Percentiles rank a stretch among this genome's conserved stretches.
Conservation (phyloP, 2,888 invertebrate genomes). For the Apodemia duryi region DNA sequence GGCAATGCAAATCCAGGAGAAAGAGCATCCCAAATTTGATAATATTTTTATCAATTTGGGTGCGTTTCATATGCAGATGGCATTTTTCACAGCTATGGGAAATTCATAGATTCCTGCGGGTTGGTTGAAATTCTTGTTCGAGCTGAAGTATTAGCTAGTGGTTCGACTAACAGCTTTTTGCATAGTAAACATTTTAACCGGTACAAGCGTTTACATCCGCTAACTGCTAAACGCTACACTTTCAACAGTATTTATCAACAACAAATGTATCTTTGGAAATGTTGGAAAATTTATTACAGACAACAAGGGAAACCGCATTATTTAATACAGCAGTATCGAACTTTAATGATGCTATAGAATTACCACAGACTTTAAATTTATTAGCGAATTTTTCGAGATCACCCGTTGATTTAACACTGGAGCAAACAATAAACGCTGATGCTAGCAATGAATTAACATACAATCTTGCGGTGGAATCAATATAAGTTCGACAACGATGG, state of each 20-base stretch:
- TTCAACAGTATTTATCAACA: conserved; percentile 37
- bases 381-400: conserved; percentile 29
- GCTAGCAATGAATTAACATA: conserved; percentile 12
- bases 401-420: conserved; percentile 34
- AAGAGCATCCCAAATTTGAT: neutral
- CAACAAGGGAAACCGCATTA: conserved; percentile 27
- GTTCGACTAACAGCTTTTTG: conserved; percentile 37
- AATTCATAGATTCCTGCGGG: neutral
- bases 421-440: conserved; percentile 41
- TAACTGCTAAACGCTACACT: conserved; percentile 39
- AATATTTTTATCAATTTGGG: neutral
- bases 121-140: neutral
- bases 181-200: conserved; percentile 45
- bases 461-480: conserved; percentile 14
- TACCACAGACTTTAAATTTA: conserved; percentile 32
- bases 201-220: conserved; percentile 42
- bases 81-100: neutral
- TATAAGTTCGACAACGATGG: conserved; percentile 40
- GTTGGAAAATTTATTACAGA: conserved; percentile 28
- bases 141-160: neutral
- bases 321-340: conserved; percentile 25
- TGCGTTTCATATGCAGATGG: neutral
- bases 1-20: neutral
- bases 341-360: conserved; percentile 29
- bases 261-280: conserved; percentile 11